Evolutionary conservation across 2,888 invertebrate species (phyloP), one percentile per base, ranked within the genome.

Genomic region (Nomada hirtipes): DNA sequence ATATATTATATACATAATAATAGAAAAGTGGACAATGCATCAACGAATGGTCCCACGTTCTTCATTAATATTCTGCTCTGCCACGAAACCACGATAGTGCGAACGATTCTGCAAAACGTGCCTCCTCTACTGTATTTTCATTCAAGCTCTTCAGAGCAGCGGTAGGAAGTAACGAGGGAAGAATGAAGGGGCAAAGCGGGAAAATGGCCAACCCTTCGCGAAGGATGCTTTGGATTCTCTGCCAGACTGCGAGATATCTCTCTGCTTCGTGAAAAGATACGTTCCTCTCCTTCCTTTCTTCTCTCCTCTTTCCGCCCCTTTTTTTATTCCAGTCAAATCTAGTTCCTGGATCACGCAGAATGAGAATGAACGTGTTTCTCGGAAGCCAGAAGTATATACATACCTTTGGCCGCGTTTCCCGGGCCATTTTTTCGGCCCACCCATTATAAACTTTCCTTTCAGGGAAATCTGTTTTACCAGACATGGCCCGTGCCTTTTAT

Each of bases 31-130:
- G 36, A 53, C 13, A 64, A 57, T 23, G 11, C 70, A 64, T n/a
- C n/a, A 53, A 11, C 42, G 60, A 44, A 18, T 55, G 44, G 18
- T 20, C 47, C n/a, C 29, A 59, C 42, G 15, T 23, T 67, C 65
- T 65, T 76, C 79, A 67, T 84, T 84, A 67, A 47, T 83, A 84
- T 84, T 83, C 84, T 61, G 36, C 52, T 79, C 70, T 53, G 83
- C 57, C 69, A 29, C 65, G 65, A 61, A 69, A 71, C 75, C 75
- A 65, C 83, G 79, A 73, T 83, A 83, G 79, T 67, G 83, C 79
- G 84, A 82, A 83, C 78, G 82, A 83, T 79, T 75, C 57, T 57
- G 50, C 72, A 83, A 68, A 72, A 83, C 83, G 83, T 79, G 79
- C 76, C 76, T 63, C 67, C 50, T 79, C 76, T 9, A 55, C 69